Evolutionary conservation across 23 tunicate genomes (phyloP), one percentile per base, ranked within the genome.

Genomic region (Ascidia mentula): DNA sequence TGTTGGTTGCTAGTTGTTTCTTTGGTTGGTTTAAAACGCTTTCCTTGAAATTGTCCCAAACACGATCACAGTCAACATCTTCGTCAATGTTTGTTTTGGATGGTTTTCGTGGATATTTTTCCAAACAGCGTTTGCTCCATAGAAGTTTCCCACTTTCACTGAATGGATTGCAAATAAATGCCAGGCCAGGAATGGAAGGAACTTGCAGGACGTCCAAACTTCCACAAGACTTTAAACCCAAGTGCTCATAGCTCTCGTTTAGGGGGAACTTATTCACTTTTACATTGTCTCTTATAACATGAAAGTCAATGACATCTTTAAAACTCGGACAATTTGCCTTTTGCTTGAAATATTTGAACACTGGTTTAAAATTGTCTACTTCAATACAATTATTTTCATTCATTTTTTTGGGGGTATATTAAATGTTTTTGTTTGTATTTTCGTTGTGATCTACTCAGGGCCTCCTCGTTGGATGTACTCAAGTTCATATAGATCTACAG

Each of bases 261-360:
- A 59, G 24, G 32, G 42, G 31, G 0, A 38, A 24, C 37, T 77
- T 7, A 12, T 42, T 46, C 32, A 77, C 60, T 9, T 60, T 35
- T 2, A 79, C 31, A 61, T 35, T 7, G 8, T 53, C 13, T 53
- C 59, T 45, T 34, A 32, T 46, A 36, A 35, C 59, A 13, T 87
- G 69, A 76, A 88, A 69, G 80, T 93, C 93, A 72, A 93, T 45
- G 20, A 93, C 98, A 77, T 88, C 60, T n/a, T 84, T 70, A 33
- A 83, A 93, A 32, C 71, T 65, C 22, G 98, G 98, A 12, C 53
- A 32, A 18, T 36, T 35, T 5, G 88, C 85, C 80, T 72, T 84
- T 84, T 88, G 98, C 69, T 93, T 93, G 80, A 88, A 93, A 80
- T 88, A 93, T 84, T 93, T 93, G 59, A 93, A 93, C 20, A 39